Evolutionary conservation across 2,888 invertebrate genomes (phyloP), one percentile per base, ranked within the genome.

Genomic region (Lasius platythorax): DNA sequence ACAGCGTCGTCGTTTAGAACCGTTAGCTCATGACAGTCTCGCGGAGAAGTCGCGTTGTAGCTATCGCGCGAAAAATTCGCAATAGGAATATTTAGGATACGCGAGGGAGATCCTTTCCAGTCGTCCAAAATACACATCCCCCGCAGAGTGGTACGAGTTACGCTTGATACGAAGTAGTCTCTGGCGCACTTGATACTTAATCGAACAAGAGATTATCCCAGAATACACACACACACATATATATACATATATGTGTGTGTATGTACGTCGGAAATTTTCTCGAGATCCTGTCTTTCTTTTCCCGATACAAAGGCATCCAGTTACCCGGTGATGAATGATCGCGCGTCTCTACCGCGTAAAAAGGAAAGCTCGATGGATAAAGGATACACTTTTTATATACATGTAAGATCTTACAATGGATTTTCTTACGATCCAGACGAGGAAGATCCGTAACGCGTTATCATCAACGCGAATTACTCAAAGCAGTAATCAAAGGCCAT

Each of bases 401-500:
- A 3, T n/a, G 28, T 53, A 46, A 68, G 30, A 9, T 23, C 63
- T 68, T 50, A 50, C 58, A 53, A 50, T 74, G 67, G 72, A 68
- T 73, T 73, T 63, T 78, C 79, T 43, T 53, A 40, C 78, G 46
- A 18, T 68, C 28, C 3, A 37, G 33, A 56, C 37, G 76, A 84
- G 81, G n/a, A 12, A 73, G 73, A 83, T 86, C 87, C 91, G 87
- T 92, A 88, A 89, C 92, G 91, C 91, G 90, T 91, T 91, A 86
- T 91, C 90, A 18, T 46, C 5, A 46, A 46, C 46, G 93, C 92
- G 93, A 92, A 92, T 91, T 91, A 92, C 91, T 93, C 93, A 92
- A 93, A 92, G 93, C 93, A 92, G 91, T 92, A 93, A 92, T 93
- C 92, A 92, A 94, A 93, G 93, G 94, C 94, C 93, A 94, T 94